These are phyloP conservation scores for Scaptomyza parva DNA, from an alignment of 2,888 invertebrate genomes.

Conservation along the genomic window DNA sequence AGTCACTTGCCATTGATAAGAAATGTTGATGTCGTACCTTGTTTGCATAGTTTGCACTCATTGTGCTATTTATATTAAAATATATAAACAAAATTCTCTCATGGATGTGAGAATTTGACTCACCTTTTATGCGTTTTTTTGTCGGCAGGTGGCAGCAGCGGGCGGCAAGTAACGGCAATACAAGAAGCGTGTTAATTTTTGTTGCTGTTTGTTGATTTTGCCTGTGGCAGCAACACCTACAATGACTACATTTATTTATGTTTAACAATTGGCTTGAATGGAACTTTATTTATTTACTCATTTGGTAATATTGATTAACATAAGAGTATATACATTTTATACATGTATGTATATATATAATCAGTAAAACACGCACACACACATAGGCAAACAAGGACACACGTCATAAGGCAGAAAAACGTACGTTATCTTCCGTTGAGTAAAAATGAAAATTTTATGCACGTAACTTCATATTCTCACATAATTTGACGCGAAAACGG, in stretches of 20 bases:
- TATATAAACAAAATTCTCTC: slow-evolving; percentile 29
- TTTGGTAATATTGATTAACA: slow-evolving; percentile 71
- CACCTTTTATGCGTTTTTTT: slow-evolving; percentile 55
- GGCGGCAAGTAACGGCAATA: slow-evolving; percentile 32
- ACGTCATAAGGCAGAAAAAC: slow-evolving; percentile 39
- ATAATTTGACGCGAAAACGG: slow-evolving; percentile 39
- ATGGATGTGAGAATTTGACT: slow-evolving; percentile 51
- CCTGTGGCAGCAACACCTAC: slow-evolving; percentile 39
- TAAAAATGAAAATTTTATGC: slow-evolving; percentile 67
- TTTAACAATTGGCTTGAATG: slow-evolving; percentile 35
- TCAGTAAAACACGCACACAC: slow-evolving; percentile 51
- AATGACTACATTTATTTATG: slow-evolving; percentile 38
- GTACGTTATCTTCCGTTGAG: slow-evolving; percentile 30
- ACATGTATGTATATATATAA: slow-evolving; percentile 56
- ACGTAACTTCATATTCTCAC: slow-evolving; percentile 70
- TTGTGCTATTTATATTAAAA: slow-evolving; percentile 68
- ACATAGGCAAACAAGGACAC: slow-evolving; percentile 34
- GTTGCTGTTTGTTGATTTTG: slow-evolving; percentile 17
- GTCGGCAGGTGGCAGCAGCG: slow-evolving; percentile 39
- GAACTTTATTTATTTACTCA: slow-evolving; percentile 65
- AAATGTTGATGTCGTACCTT: slow-evolving; percentile 51
- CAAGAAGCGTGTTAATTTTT: slow-evolving; percentile 24
- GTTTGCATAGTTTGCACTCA: slow-evolving; percentile 52
- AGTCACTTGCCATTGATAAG: slow-evolving; percentile 67
- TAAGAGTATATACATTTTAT: slow-evolving; percentile 48